phyloP scores from a whole-genome alignment of 2,888 invertebrate genomes.

The Cremastobaeus sp. region DNA sequence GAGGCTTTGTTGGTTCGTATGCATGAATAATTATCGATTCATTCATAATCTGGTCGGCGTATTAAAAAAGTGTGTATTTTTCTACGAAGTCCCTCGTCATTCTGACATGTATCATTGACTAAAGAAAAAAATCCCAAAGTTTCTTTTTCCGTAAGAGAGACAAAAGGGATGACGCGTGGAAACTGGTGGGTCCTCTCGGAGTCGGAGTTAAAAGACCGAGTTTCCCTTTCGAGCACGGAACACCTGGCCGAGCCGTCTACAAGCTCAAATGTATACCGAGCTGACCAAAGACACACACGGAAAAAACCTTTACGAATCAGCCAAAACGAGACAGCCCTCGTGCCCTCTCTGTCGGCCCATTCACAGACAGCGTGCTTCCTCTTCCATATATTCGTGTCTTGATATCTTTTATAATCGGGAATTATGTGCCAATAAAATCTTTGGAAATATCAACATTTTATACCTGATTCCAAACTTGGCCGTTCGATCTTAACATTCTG shows the following conservation, averaged over 20 bases:
- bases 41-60: constrained; percentile 38
- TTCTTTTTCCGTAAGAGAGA: constrained; percentile 57
- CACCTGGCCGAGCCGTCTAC: constrained; percentile 73
- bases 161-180: constrained; percentile 62
- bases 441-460: constrained; percentile 44
- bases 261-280: constrained; percentile 73
- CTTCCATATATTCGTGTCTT: constrained; percentile 40
- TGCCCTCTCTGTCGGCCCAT: constrained; percentile 66
- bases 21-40: constrained; percentile 60
- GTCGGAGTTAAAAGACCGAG: constrained; percentile 68
- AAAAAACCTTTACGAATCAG: constrained; percentile 60
- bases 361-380: constrained; percentile 64
- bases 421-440: constrained; percentile 59
- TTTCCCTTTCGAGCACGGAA: constrained; percentile 68
- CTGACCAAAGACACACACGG: constrained; percentile 67
- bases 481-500: constrained; percentile 1
- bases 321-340: constrained; percentile 56
- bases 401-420: constrained; percentile 52
- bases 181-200: constrained; percentile 60
- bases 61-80: constrained; percentile 30
- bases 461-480: constrained; percentile 33
- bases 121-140: constrained; percentile 54
- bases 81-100: constrained; percentile 61
- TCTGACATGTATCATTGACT: constrained; percentile 61
- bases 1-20: constrained; percentile 49